A percentile compares a stretch with the other conserved stretches of the same genome.
Evolutionary conservation across 92 coral and sea anemone species (phyloP).

Genomic region (Zoanthus sociatus): DNA sequence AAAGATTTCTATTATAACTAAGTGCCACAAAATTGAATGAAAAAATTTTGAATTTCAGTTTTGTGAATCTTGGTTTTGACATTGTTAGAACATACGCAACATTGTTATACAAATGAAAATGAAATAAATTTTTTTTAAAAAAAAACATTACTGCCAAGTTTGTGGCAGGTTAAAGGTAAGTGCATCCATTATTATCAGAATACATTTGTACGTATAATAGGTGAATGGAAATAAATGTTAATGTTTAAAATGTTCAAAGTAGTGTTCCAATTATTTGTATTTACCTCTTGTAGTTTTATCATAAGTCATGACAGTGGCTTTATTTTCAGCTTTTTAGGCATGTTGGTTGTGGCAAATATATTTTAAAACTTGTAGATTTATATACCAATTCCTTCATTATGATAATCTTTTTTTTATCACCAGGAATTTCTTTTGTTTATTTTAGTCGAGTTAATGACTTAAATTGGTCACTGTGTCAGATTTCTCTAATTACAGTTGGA

Average conservation of each 20-base stretch:
- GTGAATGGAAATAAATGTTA: constrained; percentile 40
- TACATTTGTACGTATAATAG: constrained; percentile 14
- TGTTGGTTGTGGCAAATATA: too few relatives aligned
- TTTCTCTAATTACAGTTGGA: too few relatives aligned
- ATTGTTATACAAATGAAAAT: constrained; percentile 15
- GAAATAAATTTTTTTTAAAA: constrained; percentile 46
- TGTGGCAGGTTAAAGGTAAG: constrained; percentile 44
- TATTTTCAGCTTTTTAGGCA: background rate
- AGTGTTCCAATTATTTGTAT: background rate
- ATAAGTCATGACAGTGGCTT: background rate
- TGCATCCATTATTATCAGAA: background rate
- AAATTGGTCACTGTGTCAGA: too few relatives aligned
- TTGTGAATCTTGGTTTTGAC: constrained; percentile 25
- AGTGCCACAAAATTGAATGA: constrained; percentile 8
- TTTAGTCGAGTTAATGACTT: too few relatives aligned
- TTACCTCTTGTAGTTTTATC: background rate
- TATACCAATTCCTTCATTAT: too few relatives aligned
- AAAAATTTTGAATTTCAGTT: background rate
- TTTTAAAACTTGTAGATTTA: too few relatives aligned
- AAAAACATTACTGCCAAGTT: background rate
- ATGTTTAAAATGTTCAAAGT: constrained; percentile 4
- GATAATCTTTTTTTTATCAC: too few relatives aligned
- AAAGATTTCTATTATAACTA: background rate
- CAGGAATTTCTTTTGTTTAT: too few relatives aligned
- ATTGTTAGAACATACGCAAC: background rate